Evolutionary conservation across 2,888 invertebrate species (phyloP).

Genomic region (Megaustenia siamemsis): DNA sequence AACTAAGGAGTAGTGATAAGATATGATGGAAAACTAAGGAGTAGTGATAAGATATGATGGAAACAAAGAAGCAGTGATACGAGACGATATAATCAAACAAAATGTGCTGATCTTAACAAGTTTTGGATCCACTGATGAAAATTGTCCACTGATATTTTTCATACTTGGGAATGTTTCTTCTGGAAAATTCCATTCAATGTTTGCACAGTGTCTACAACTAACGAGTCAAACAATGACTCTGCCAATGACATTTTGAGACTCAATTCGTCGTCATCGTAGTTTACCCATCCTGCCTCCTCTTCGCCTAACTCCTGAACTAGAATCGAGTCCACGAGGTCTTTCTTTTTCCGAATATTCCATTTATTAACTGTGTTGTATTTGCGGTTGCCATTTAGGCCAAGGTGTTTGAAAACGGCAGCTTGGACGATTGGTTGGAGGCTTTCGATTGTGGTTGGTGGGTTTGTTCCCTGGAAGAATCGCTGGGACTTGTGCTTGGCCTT

Average conservation of each 20-base stretch:
- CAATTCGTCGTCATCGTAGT: slow-evolving; percentile 87
- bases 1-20: too few relatives aligned
- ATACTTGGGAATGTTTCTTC: slow-evolving; percentile 55
- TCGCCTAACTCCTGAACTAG: slow-evolving; percentile 86
- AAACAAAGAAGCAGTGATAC: too few relatives aligned
- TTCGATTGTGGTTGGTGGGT: slow-evolving; percentile 73
- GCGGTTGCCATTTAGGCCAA: slow-evolving; percentile 70
- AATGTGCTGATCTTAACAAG: too few relatives aligned
- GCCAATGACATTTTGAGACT: slow-evolving; percentile 84
- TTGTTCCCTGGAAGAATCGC: slow-evolving; percentile 69
- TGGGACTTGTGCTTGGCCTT: slow-evolving; percentile 77
- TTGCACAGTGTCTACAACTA: slow-evolving; percentile 82
- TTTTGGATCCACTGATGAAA: too few relatives aligned
- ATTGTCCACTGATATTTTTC: too few relatives aligned
- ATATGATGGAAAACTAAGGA: too few relatives aligned
- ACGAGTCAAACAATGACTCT: slow-evolving; percentile 83
- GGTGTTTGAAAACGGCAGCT: slow-evolving; percentile 67
- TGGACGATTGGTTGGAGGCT: slow-evolving; percentile 72
- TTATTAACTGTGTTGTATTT: slow-evolving; percentile 64
- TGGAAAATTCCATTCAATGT: slow-evolving; percentile 71
- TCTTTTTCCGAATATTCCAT: slow-evolving; percentile 76
- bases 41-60: too few relatives aligned
- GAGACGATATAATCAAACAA: too few relatives aligned
- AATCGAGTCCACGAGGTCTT: slow-evolving; percentile 87
- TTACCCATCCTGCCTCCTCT: slow-evolving; percentile 88